Base-by-base conservation (phyloP, 2,113 vertebrate species). In the Mirza zaza region DNA sequence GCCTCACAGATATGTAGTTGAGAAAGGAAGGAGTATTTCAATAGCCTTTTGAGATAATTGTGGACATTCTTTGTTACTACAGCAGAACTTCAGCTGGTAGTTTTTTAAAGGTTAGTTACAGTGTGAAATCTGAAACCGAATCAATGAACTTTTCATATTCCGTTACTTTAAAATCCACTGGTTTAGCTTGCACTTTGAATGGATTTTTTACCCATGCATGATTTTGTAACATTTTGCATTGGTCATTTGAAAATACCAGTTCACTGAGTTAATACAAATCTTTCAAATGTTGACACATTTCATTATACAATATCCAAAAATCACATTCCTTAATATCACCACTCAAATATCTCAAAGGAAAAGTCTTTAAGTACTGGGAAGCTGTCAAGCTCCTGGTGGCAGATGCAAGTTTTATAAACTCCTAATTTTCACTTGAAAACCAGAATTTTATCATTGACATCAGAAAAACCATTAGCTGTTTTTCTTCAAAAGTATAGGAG, bases 41-140 rank as follows among this genome's bases (percentile, higher is more conserved):
- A 50, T 18, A 36, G 63, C 18, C 21, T 90, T 84, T 95, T 73
- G 77, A 85, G 70, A 52, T 88, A 57, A 83, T 52, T 96, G 32
- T 87, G 50, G 50, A 48, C 25, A 29, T 50, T 91, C 52, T 79
- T 88, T 83, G 36, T 63, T 34, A 73, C 21, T 27, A 17, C 10
- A 59, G 48, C 36, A 87, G 15, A 91, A 76, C 23, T 88, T 42
- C 36, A 93, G 27, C 13, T 81, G 92, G 23, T 57, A 67, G 65
- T 57, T 87, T 92, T 82, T 90, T 79, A 96, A 97, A 96, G 88
- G 67, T 96, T 95, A 96, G 50, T 82, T 96, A 50, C 57, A 61
- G 0, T 82, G n/a, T 97, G 80, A 83, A 87, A 77, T 85, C 76
- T 85, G 59, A 97, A 94, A 97, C 70, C 1, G 63, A 92, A 84